These are phyloP conservation scores for Dyspetes luteomarginatus DNA, from an alignment of 2,888 invertebrate genomes.

Conservation along the genomic window DNA sequence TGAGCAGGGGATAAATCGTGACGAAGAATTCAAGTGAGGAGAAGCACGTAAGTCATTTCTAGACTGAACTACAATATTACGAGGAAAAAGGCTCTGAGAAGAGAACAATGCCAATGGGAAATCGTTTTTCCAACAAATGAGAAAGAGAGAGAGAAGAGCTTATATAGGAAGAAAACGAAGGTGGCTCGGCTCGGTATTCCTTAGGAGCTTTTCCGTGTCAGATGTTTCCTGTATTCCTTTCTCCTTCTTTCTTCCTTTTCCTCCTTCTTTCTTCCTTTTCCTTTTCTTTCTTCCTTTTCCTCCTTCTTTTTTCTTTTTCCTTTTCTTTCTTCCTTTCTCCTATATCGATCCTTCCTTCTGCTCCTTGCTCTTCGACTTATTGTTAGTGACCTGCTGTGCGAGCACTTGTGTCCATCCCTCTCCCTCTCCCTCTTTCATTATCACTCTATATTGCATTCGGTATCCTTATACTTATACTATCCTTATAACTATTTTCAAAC, in stretches of 20 bases:
- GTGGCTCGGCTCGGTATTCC: conserved; percentile 63
- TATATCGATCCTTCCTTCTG: conserved; percentile 77
- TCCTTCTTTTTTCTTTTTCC: too few species aligned
- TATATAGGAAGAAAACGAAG: conserved; percentile 49
- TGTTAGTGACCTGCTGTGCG: conserved; percentile 70
- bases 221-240: conserved; percentile 79
- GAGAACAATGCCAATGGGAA: conserved; percentile 64
- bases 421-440: conserved; percentile 60
- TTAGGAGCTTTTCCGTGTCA: conserved; percentile 78
- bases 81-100: conserved; percentile 63
- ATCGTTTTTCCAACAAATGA: conserved; percentile 25
- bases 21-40: conserved; percentile 60
- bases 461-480: too few species aligned
- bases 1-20: conserved; percentile 61
- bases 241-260: conserved; percentile 72
- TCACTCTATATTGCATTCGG: conserved; percentile 74
- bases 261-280: too few species aligned
- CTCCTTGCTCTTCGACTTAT: conserved; percentile 71
- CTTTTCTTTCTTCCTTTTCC: too few species aligned
- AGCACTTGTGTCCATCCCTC: conserved; percentile 60
- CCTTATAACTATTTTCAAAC: too few species aligned
- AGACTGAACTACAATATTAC: conserved; percentile 55
- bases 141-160: conserved; percentile 6
- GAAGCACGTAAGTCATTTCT: conserved; percentile 63
- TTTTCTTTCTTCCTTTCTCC: too few species aligned